Conservation (phyloP, 2,113 vertebrate genomes). For the Pedionomus torquatus region DNA sequence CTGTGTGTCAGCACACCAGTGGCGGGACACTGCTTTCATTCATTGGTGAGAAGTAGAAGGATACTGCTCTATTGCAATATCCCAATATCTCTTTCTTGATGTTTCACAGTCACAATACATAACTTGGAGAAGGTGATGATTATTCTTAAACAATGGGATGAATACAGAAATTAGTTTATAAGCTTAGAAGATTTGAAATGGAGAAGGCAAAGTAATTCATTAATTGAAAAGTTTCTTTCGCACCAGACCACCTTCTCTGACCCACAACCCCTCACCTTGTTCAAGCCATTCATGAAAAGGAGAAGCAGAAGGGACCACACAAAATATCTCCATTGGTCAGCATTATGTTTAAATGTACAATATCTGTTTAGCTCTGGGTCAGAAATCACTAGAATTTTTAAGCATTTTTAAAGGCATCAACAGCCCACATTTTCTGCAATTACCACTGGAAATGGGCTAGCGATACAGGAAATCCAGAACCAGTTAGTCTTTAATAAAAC, state of each 20-base stretch:
- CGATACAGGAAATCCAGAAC: not conserved
- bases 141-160: not conserved
- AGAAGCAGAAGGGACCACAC: not conserved
- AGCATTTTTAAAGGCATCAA: not conserved
- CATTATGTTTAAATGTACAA: not conserved
- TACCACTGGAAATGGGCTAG: not conserved
- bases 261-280: not conserved
- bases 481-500: not conserved
- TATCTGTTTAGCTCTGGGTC: not conserved
- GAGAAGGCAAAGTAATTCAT: not conserved
- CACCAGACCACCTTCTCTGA: not conserved
- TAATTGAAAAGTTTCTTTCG: not conserved
- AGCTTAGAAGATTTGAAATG: not conserved
- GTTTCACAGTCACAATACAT: not conserved
- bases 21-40: not conserved
- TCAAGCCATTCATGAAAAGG: not conserved
- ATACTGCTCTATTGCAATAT: not conserved
- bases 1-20: not conserved
- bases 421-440: not conserved
- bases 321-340: not conserved
- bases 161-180: not conserved
- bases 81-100: not conserved
- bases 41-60: not conserved
- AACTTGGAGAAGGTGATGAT: not conserved
- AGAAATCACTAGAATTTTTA: not conserved